These are phyloP conservation scores for Gadopsis bispinosus DNA, from an alignment of 2,797 vertebrate species.

Conservation along the genomic window DNA sequence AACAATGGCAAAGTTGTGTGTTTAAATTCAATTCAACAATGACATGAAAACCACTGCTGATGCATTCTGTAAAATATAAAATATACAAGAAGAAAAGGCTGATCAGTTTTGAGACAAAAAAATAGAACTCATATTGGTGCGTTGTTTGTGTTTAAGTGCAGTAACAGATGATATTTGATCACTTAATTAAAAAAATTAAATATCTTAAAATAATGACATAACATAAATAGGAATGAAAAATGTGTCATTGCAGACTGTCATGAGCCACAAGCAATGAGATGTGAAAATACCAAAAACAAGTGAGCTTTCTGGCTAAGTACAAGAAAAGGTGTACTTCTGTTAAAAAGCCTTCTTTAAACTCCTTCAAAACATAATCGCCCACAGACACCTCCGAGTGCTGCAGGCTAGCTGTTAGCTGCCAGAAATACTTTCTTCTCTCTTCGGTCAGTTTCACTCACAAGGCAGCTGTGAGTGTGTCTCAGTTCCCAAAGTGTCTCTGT, in stretches of 20 bases:
- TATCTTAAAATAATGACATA: neutral
- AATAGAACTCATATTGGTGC: neutral
- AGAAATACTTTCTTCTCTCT: neutral
- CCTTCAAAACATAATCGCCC: neutral
- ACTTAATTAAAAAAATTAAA: neutral
- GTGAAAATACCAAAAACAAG: neutral
- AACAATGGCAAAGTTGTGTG: neutral
- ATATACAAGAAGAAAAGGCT: neutral
- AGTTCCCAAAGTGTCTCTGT: neutral
- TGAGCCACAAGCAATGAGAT: neutral
- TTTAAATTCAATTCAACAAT: neutral
- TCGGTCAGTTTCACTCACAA: slow-evolving; percentile 38
- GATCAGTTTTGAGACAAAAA: neutral
- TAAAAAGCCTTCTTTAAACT: neutral
- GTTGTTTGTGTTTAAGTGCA: neutral
- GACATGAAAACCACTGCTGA: neutral
- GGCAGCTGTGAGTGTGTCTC: neutral
- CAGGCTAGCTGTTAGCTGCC: neutral
- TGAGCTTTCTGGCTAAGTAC: neutral
- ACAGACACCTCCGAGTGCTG: neutral
- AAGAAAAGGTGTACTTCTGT: neutral
- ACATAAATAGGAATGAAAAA: slow-evolving; percentile 7
- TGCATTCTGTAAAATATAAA: neutral
- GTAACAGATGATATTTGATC: neutral
- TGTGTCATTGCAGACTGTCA: neutral